phyloP scores from a whole-genome alignment of 2,888 invertebrate genomes.

The Lissocephala sabroskyi region DNA sequence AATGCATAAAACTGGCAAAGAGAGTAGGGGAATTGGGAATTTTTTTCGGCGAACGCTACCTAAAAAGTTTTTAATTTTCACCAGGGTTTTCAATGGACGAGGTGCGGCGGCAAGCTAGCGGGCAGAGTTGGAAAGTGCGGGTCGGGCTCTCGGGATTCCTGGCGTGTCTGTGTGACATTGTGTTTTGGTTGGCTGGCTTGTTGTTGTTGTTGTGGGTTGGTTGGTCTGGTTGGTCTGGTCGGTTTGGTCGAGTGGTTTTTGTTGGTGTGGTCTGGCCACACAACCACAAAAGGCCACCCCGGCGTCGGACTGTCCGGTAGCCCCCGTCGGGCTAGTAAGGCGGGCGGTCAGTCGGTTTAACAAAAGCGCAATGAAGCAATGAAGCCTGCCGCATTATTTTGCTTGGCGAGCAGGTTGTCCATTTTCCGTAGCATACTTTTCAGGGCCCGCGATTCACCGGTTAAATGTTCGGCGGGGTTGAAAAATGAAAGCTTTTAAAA shows the following conservation, averaged over 20 bases:
- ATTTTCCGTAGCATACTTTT: constrained; percentile 50
- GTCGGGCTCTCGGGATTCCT: constrained; percentile 12
- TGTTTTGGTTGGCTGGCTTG: not conserved
- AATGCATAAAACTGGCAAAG: not conserved
- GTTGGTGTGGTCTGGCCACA: constrained; percentile 11
- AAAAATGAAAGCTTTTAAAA: constrained; percentile 33
- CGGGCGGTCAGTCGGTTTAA: constrained; percentile 4
- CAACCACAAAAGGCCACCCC: constrained; percentile 5
- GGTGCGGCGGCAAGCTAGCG: too few relatives aligned
- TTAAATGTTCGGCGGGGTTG: constrained; percentile 10
- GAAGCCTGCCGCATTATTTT: constrained; percentile 43
- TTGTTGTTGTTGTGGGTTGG: constrained; percentile 12
- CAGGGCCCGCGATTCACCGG: constrained; percentile 18
- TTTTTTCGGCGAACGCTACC: too few relatives aligned
- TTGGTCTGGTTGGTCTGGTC: constrained; percentile 25
- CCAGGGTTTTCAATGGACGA: not conserved
- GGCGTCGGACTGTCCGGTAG: too few relatives aligned
- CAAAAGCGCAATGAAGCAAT: constrained; percentile 40
- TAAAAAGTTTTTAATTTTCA: constrained; percentile 4
- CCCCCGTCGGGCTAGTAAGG: too few relatives aligned
- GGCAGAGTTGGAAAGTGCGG: not conserved
- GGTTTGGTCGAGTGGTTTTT: constrained; percentile 1
- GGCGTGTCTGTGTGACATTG: constrained; percentile 3
- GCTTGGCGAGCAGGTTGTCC: constrained; percentile 38
- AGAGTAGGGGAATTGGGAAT: too few relatives aligned